Evolutionary conservation across 2,888 invertebrate species (phyloP).

Genomic region (Petrophora chlorosata): DNA sequence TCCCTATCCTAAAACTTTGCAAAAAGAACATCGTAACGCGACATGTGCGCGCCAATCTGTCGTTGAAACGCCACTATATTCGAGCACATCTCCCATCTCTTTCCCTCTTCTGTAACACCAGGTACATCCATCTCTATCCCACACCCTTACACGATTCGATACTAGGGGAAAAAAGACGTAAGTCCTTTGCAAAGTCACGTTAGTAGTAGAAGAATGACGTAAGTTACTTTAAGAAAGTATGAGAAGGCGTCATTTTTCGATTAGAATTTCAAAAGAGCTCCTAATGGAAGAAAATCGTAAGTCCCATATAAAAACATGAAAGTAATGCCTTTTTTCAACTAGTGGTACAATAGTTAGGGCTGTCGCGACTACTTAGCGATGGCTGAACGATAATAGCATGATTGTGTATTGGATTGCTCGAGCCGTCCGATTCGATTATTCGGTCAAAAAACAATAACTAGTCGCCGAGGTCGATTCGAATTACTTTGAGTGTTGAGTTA

Average conservation of each 20-base stretch:
- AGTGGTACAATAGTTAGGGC: constrained; percentile 25
- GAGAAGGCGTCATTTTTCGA: constrained; percentile 2
- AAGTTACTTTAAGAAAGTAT: constrained; percentile 5
- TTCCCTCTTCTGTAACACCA: constrained; percentile 32
- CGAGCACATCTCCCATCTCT: constrained; percentile 51
- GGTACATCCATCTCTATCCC: constrained; percentile 43
- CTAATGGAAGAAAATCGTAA: constrained; percentile 15
- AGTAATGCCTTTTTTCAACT: constrained; percentile 1
- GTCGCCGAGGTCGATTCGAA: constrained; percentile 47
- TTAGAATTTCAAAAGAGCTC: constrained; percentile 7
- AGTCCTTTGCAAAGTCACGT: constrained; percentile 6
- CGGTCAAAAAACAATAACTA: constrained; percentile 52
- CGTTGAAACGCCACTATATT: constrained; percentile 71
- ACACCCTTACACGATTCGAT: constrained; percentile 45
- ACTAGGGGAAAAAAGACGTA: constrained; percentile 15
- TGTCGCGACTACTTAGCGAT: constrained; percentile 76
- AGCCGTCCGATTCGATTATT: constrained; percentile 69
- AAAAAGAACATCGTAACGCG: constrained; percentile 80
- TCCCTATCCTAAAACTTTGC: constrained; percentile 57
- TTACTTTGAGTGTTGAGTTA: constrained; percentile 18
- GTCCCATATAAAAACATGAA: constrained; percentile 1
- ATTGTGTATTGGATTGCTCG: constrained; percentile 73
- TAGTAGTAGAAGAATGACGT: constrained; percentile 6
- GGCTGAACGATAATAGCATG: constrained; percentile 68
- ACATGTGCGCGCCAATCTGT: constrained; percentile 83